Evolutionary conservation across 2,797 vertebrate genomes (phyloP).

Genomic region (Mastacembelus armatus): DNA sequence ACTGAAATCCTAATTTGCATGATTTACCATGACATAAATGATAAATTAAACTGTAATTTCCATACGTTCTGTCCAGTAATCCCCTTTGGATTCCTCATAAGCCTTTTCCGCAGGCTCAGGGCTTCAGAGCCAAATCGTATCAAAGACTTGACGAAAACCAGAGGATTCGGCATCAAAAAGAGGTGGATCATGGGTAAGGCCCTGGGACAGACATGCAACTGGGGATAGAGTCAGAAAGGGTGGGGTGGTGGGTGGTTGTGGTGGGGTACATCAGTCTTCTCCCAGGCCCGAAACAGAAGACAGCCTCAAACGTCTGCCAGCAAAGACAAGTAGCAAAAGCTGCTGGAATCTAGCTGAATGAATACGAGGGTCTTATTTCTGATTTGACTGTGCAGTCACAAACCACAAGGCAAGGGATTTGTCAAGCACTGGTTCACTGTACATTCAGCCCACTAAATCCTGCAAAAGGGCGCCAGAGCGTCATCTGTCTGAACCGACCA

Average conservation of each 20-base stretch:
- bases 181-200: slow-evolving; percentile 52
- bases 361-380: slow-evolving; percentile 36
- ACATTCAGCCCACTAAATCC: slow-evolving; percentile 18
- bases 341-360: slow-evolving; percentile 26
- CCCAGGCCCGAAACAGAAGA: slow-evolving; percentile 3
- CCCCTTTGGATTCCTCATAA: slow-evolving; percentile 63
- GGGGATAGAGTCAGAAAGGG: slow-evolving; percentile 7
- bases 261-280: slow-evolving; percentile 6
- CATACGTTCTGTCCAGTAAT: slow-evolving; percentile 70
- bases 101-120: slow-evolving; percentile 44
- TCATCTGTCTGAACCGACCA: slow-evolving; percentile 37
- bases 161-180: slow-evolving; percentile 61
- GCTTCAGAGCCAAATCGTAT: slow-evolving; percentile 44
- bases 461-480: slow-evolving; percentile 21
- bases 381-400: slow-evolving; percentile 25
- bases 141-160: slow-evolving; percentile 56
- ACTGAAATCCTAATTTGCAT: slow-evolving; percentile 73
- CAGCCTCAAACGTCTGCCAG: slow-evolving; percentile 24
- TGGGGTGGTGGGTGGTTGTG: not conserved
- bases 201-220: slow-evolving; percentile 51
- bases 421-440: slow-evolving; percentile 10
- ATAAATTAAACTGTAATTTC: slow-evolving; percentile 78
- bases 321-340: not conserved
- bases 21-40: slow-evolving; percentile 75
- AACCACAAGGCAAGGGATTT: slow-evolving; percentile 14